These are phyloP conservation scores for Drosophila aff. DNA, from an alignment of 1,140 invertebrate species.

Conservation along the genomic window DNA sequence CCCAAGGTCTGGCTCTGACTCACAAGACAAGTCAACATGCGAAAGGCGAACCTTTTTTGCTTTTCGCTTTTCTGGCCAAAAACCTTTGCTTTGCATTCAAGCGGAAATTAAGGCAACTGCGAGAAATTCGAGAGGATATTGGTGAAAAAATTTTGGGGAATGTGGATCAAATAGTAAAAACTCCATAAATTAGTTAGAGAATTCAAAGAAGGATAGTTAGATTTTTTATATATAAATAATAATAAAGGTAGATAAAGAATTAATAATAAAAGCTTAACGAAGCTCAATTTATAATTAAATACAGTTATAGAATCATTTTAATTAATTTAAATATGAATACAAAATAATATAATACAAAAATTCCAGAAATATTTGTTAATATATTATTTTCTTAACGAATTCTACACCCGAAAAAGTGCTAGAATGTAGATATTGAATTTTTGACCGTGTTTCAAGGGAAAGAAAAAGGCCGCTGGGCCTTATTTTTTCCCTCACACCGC, in stretches of 20 bases:
- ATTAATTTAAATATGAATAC: neutral
- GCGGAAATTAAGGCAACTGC: constrained; percentile 74
- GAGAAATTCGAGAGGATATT: constrained; percentile 13
- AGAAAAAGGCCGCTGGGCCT: constrained; percentile 25
- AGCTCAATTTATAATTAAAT: neutral
- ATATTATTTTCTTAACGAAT: too few species aligned
- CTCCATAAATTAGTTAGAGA: too few species aligned
- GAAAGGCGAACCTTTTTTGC: constrained; percentile 54
- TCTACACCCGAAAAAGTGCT: neutral
- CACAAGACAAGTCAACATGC: constrained; percentile 67
- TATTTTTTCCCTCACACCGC: constrained; percentile 47
- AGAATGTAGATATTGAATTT: constrained; percentile 2
- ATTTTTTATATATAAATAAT: neutral
- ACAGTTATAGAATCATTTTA: neutral
- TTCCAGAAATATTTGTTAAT: too few species aligned
- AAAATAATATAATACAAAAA: neutral
- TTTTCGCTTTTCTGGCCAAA: constrained; percentile 31
- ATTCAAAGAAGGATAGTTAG: neutral
- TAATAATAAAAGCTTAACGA: neutral
- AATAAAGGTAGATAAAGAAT: neutral
- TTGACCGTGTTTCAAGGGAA: constrained; percentile 22
- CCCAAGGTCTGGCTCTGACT: constrained; percentile 47
- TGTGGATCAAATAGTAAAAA: neutral
- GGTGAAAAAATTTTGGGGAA: neutral
- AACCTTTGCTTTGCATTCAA: constrained; percentile 80